These are phyloP conservation scores for Rhorus exstirpatorius DNA, from an alignment of 2,888 invertebrate genomes.

Conservation along the genomic window DNA sequence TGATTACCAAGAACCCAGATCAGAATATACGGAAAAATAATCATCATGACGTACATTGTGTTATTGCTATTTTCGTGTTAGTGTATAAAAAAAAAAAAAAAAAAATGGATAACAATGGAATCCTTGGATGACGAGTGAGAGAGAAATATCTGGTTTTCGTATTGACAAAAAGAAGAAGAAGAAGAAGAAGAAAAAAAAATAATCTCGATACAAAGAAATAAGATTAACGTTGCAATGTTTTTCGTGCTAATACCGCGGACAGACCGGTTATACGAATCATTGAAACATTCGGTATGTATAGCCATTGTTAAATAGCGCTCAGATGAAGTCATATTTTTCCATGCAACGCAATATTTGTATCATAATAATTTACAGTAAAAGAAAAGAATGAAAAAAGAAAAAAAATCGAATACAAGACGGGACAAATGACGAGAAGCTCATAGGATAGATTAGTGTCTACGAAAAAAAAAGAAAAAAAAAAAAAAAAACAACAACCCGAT, in stretches of 20 bases:
- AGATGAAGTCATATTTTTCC: constrained; percentile 86
- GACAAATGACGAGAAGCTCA: constrained; percentile 71
- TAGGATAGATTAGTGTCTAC: constrained; percentile 65
- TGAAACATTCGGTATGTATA: constrained; percentile 80
- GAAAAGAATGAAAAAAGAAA: no score
- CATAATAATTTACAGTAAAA: constrained; percentile 74
- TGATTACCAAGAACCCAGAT: constrained; percentile 8
- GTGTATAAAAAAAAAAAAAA: constrained; percentile 79
- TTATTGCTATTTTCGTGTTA: constrained; percentile 83
- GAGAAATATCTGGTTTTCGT: constrained; percentile 47
- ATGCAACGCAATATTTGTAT: constrained; percentile 85
- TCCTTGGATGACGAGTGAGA: constrained; percentile 65
- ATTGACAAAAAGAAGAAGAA: constrained; percentile 41
- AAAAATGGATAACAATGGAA: constrained; percentile 61
- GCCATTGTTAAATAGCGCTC: constrained; percentile 85
- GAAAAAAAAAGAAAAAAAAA: constrained; percentile 45
- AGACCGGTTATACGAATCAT: constrained; percentile 76
- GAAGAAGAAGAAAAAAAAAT: constrained; percentile 37
- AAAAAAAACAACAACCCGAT: constrained; percentile 25
- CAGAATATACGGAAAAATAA: constrained; percentile 51
- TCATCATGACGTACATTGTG: constrained; percentile 81
- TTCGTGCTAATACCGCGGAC: constrained; percentile 57
- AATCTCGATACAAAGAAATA: constrained; percentile 59
- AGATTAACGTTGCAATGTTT: constrained; percentile 58
- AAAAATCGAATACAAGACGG: constrained; percentile 62